Conservation (phyloP, 2,888 invertebrate genomes). For the Lasioglossum marginatum region DNA sequence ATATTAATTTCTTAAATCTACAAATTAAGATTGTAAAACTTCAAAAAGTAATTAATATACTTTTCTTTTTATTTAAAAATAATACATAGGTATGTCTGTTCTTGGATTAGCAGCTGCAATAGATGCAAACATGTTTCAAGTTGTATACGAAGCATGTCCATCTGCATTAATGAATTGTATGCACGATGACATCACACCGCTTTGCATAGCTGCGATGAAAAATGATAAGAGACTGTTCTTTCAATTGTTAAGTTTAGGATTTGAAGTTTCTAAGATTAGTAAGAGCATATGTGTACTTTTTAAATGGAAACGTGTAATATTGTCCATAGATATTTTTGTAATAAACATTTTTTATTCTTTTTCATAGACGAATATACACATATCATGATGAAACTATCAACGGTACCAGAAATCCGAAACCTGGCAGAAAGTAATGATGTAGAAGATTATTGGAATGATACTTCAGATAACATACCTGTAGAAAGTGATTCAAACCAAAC, state of each 20-base stretch:
- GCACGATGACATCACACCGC: slow-evolving; percentile 78
- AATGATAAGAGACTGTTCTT: slow-evolving; percentile 79
- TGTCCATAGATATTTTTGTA: neutral
- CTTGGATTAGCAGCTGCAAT: slow-evolving; percentile 78
- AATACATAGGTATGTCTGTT: slow-evolving; percentile 76
- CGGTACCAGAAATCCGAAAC: slow-evolving; percentile 75
- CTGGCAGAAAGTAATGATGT: slow-evolving; percentile 68
- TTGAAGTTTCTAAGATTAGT: slow-evolving; percentile 75
- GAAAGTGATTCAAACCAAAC: neutral
- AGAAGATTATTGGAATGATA: slow-evolving; percentile 79
- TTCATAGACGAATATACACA: slow-evolving; percentile 77
- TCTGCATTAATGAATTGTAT: slow-evolving; percentile 71
- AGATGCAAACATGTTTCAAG: slow-evolving; percentile 77
- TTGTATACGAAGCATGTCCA: slow-evolving; percentile 74
- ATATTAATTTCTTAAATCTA: neutral
- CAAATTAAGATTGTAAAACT: neutral
- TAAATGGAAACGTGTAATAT: neutral
- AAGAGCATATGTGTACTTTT: slow-evolving; percentile 44
- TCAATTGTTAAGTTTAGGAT: slow-evolving; percentile 74
- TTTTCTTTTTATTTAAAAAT: slow-evolving; percentile 10
- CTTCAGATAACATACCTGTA: slow-evolving; percentile 65
- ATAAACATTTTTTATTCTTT: neutral
- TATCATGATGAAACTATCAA: slow-evolving; percentile 78
- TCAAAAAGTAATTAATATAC: neutral
- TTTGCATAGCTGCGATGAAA: slow-evolving; percentile 80